phyloP scores from a whole-genome alignment of 1,140 invertebrate genomes.

The Bombus soroeensis region DNA sequence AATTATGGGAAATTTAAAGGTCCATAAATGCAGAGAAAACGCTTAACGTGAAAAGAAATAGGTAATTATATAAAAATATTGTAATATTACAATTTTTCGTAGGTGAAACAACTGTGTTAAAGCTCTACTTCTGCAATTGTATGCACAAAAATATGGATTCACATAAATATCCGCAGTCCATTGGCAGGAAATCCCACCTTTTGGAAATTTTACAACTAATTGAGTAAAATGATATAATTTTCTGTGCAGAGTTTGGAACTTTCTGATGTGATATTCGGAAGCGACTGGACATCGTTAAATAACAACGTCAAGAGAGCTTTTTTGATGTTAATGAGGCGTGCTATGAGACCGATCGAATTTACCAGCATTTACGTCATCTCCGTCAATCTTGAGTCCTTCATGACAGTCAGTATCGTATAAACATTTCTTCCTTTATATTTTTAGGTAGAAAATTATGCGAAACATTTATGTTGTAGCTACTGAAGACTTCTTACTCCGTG shows the following conservation, averaged over 20 bases:
- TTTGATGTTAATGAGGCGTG: slow-evolving; percentile 48
- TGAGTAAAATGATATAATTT: background rate
- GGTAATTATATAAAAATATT: no score
- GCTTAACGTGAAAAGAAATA: no score
- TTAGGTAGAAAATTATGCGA: rapidly evolving
- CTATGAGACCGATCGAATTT: slow-evolving; percentile 50
- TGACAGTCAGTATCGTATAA: background rate
- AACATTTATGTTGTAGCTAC: slow-evolving; percentile 35
- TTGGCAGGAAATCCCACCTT: background rate
- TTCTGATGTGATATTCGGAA: slow-evolving; percentile 24
- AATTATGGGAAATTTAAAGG: no score
- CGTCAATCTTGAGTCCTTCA: slow-evolving; percentile 54
- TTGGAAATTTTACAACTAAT: background rate
- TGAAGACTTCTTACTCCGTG: slow-evolving; percentile 60
- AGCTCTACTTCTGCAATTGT: no score
- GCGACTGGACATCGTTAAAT: slow-evolving; percentile 24
- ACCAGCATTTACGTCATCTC: slow-evolving; percentile 32
- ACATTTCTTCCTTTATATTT: background rate
- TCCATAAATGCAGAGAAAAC: no score
- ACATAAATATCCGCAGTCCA: background rate
- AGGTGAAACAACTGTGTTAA: no score
- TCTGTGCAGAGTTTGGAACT: slow-evolving; percentile 36
- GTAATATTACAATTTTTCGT: no score
- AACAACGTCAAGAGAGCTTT: slow-evolving; percentile 18
- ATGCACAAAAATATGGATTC: no score